Conservation (phyloP, 53 echinoderm and acorn worm species). For the Patiria pectinifera region DNA sequence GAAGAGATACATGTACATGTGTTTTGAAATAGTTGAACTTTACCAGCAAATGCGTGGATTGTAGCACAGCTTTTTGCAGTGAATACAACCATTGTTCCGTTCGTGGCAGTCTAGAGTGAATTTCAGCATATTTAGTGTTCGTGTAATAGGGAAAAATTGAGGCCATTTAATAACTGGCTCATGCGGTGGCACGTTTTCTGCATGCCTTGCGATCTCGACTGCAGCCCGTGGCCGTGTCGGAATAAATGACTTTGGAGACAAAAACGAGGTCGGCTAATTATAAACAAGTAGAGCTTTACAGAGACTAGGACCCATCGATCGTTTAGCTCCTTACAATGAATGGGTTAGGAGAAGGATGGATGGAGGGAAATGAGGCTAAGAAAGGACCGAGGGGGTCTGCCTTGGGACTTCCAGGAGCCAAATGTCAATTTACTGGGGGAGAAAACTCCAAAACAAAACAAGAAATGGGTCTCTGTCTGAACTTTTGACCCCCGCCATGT, state of each 20-base stretch:
- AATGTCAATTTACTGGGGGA: neutral
- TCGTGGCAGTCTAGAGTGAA: neutral
- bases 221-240: neutral
- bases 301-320: neutral
- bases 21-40: too few species aligned
- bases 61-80: too few species aligned
- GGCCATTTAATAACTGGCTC: neutral
- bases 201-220: neutral
- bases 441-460: neutral
- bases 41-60: too few species aligned
- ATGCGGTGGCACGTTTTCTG: slow-evolving; percentile 2
- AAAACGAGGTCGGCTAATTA: neutral
- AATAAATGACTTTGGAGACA: slow-evolving; percentile 4
- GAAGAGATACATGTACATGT: neutral
- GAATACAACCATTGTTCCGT: too few species aligned
- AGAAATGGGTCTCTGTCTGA: neutral
- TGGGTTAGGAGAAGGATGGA: slow-evolving; percentile 38
- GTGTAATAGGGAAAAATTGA: neutral
- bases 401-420: slow-evolving; percentile 20
- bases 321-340: neutral
- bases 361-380: neutral
- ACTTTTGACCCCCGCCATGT: neutral
- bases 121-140: neutral
- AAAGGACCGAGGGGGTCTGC: neutral
- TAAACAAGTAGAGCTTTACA: neutral